Conservation (phyloP, 2,113 vertebrate genomes). For the Phodopus roborovskii region DNA sequence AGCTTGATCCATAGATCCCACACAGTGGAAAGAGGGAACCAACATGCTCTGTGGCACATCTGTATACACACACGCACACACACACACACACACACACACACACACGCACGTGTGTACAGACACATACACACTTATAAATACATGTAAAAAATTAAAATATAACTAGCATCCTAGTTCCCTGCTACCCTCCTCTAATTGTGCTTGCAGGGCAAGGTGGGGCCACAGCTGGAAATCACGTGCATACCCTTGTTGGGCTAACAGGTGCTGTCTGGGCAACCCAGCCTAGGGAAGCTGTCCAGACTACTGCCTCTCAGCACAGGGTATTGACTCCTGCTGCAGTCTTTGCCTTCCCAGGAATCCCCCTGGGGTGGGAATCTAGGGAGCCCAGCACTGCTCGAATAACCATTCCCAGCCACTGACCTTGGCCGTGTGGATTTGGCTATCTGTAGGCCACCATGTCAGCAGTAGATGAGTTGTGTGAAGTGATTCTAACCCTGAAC, state of each 20-base stretch:
- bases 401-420: neutral
- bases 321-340: neutral
- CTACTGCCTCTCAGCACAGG: neutral
- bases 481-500: neutral
- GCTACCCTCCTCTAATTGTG: rapidly evolving
- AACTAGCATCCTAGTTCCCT: neutral
- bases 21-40: neutral
- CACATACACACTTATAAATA: neutral
- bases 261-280: neutral
- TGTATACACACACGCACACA: neutral
- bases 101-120: neutral
- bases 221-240: neutral
- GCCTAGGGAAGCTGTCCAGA: neutral
- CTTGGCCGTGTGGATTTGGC: neutral
- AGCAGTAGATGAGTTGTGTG: rapidly evolving
- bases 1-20: neutral
- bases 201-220: neutral
- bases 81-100: neutral
- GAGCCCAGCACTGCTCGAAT: too few species aligned
- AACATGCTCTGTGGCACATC: neutral
- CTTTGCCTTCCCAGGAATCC: neutral
- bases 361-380: neutral
- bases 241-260: neutral
- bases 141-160: neutral
- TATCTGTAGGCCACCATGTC: neutral